A percentile compares a stretch with the other conserved stretches of the same genome.
These are phyloP conservation scores for Yoshiicerus persimilis DNA, from an alignment of 1,140 invertebrate species.

Conservation along the genomic window DNA sequence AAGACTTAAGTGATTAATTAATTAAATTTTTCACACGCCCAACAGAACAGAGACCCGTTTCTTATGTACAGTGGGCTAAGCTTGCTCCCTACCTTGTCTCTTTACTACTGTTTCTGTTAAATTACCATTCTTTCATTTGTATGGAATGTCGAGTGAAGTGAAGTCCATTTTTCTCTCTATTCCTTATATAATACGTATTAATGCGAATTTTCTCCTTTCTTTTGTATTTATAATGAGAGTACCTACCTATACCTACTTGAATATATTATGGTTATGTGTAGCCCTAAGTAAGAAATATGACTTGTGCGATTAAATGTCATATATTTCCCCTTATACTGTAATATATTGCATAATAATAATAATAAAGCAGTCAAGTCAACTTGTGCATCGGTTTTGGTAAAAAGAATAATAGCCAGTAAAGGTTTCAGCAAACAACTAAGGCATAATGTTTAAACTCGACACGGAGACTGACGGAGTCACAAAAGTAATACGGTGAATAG, in stretches of 20 bases:
- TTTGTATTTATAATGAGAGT: neutral
- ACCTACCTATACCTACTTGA: neutral
- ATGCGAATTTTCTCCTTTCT: neutral
- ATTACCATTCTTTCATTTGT: neutral
- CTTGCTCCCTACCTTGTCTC: neutral
- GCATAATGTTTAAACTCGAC: neutral
- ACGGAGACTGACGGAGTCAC: neutral
- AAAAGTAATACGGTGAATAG: neutral
- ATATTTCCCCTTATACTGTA: neutral
- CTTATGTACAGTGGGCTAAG: neutral
- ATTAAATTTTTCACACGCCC: slow-evolving; percentile 23
- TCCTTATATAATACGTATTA: neutral
- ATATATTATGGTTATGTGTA: too few species aligned
- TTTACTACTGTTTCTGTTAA: neutral
- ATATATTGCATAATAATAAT: neutral
- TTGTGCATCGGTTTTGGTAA: neutral
- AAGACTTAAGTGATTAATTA: slow-evolving; percentile 31
- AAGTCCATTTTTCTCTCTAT: neutral
- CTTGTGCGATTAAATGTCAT: neutral
- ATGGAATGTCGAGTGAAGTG: neutral
- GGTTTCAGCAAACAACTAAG: too few species aligned
- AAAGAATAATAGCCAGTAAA: too few species aligned
- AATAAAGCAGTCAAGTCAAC: neutral
- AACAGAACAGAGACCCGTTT: neutral
- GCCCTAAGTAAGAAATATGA: neutral